Evolutionary conservation across 1,140 invertebrate species (phyloP).

Genomic region (Cydia pomonella): DNA sequence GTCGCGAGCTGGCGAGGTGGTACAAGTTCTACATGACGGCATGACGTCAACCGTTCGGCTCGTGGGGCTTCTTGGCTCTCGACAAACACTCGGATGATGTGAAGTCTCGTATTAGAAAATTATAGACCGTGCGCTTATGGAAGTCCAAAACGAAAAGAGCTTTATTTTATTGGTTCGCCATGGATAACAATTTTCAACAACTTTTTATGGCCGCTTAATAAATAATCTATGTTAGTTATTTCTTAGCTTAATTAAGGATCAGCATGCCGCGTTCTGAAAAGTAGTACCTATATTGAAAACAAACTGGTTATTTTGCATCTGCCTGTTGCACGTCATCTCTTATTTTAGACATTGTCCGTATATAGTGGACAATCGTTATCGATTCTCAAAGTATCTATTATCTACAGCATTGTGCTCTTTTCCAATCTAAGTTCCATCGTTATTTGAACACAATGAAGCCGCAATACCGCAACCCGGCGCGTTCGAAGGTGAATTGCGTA

Average conservation of each 20-base stretch:
- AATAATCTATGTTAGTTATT: neutral
- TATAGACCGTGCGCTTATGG: conserved; percentile 55
- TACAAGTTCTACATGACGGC: conserved; percentile 66
- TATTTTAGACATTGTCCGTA: conserved; percentile 16
- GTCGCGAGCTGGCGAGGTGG: conserved; percentile 46
- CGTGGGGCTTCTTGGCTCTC: conserved; percentile 73
- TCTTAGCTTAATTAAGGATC: neutral
- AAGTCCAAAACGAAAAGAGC: conserved; percentile 40
- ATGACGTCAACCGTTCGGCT: conserved; percentile 78
- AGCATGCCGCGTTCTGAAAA: neutral
- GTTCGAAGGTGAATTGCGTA: conserved; percentile 79
- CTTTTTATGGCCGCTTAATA: neutral
- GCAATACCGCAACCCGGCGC: conserved; percentile 78
- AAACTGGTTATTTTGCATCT: conserved; percentile 12
- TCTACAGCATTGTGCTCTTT: conserved; percentile 62
- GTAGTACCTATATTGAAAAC: neutral
- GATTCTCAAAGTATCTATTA: conserved; percentile 55
- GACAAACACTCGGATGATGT: conserved; percentile 69
- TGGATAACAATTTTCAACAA: neutral
- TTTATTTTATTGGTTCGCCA: neutral
- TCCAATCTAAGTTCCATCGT: conserved; percentile 70
- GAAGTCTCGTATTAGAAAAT: conserved; percentile 69
- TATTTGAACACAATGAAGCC: conserved; percentile 78
- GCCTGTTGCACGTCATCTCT: conserved; percentile 8
- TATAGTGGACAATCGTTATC: conserved; percentile 38